Evolutionary conservation across 2,113 vertebrate species (phyloP).

Genomic region (Morphnarchus princeps): DNA sequence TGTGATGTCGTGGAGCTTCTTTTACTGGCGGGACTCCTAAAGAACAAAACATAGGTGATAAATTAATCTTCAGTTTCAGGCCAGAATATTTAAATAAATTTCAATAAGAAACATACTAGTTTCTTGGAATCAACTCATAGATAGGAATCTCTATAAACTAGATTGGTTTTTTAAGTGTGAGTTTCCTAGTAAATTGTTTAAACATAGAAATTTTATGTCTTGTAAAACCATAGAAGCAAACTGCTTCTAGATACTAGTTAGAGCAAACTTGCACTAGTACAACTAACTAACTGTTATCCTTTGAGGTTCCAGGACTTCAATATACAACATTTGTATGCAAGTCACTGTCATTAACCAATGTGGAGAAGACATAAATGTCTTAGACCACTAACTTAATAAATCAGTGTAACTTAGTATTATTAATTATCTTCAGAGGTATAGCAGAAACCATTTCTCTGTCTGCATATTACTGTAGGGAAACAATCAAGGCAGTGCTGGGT

Average conservation of each 20-base stretch:
- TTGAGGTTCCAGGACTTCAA: background rate
- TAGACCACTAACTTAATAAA: background rate
- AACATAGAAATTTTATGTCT: background rate
- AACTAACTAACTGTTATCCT: background rate
- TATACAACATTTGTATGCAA: background rate
- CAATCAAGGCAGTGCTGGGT: background rate
- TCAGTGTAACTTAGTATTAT: background rate
- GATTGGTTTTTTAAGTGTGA: background rate
- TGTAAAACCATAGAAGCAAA: background rate
- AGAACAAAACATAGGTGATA: background rate
- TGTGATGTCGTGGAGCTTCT: conserved; percentile 49
- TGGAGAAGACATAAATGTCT: background rate
- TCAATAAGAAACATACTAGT: background rate
- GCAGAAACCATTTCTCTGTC: background rate
- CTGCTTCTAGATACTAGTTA: background rate
- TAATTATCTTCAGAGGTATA: background rate
- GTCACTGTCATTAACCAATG: background rate
- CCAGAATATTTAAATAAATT: background rate
- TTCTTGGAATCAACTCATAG: background rate
- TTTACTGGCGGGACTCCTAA: conserved; percentile 16
- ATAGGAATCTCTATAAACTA: background rate
- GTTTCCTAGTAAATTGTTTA: background rate
- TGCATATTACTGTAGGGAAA: background rate
- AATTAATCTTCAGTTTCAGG: background rate
- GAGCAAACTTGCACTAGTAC: background rate